A percentile compares a stretch with the other conserved stretches of the same genome.
These are phyloP conservation scores for Diarsia dahlii DNA, from an alignment of 2,888 invertebrate genomes.

Conservation along the genomic window DNA sequence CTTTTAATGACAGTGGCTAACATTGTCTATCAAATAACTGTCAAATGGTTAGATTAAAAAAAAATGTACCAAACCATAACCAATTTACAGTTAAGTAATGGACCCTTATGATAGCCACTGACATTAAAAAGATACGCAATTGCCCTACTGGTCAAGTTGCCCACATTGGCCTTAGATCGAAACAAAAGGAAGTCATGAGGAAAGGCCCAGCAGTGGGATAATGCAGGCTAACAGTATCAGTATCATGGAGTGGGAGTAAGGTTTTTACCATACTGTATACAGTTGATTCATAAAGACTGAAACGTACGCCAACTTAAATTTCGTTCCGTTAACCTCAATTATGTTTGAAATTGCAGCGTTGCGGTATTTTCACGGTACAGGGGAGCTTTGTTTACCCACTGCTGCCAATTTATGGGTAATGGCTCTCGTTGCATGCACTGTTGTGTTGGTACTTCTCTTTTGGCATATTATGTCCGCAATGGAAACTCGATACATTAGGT, in stretches of 20 bases:
- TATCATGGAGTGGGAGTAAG: slow-evolving; percentile 13
- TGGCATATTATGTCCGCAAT: slow-evolving; percentile 50
- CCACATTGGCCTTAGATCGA: no score
- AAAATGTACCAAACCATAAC: no score
- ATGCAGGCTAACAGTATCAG: no score
- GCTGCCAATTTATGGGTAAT: slow-evolving; percentile 68
- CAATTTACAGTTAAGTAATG: no score
- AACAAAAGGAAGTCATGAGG: no score
- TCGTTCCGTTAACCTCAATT: slow-evolving; percentile 70
- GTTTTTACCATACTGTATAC: slow-evolving; percentile 26
- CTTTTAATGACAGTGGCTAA: no score
- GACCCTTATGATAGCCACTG: no score
- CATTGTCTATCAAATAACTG: no score
- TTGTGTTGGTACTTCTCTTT: slow-evolving; percentile 46
- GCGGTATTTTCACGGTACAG: slow-evolving; percentile 72
- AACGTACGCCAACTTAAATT: slow-evolving; percentile 65
- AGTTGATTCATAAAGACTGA: slow-evolving; percentile 42
- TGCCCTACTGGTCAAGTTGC: no score
- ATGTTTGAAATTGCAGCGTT: slow-evolving; percentile 69
- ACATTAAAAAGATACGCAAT: no score
- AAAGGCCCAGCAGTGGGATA: no score
- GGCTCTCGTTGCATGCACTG: slow-evolving; percentile 60
- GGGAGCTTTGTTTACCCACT: slow-evolving; percentile 70
- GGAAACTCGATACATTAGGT: slow-evolving; percentile 57
- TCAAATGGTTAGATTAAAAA: no score